Evolutionary conservation across 2,888 invertebrate genomes (phyloP), one percentile per base, ranked within the genome.

Genomic region (Leucophenga maculata): DNA sequence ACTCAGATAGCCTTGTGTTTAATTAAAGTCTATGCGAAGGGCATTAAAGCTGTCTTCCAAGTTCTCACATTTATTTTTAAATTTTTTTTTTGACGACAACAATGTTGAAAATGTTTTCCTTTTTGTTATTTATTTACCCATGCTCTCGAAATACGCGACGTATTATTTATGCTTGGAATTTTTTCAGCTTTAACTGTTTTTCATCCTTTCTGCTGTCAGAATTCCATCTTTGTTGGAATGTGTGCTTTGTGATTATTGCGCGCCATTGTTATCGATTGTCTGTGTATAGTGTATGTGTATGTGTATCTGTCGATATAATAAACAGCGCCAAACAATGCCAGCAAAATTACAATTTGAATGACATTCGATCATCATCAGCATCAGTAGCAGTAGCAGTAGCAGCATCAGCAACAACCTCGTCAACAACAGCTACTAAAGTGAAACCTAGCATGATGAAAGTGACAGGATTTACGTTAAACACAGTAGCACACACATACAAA

Each of bases 341-440:
- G 48, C 32, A 16, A 77, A 78, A 77, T 74, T 74, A 74, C 71
- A 77, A 72, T 75, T 77, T 77, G 70, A 76, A 76, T 73, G 75
- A 77, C 76, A 76, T 75, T 77, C 73, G 75, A 77, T 74, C 48
- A n/a, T 64, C 62, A 26, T 14, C 60, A 18, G 2, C 60, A 26
- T 11, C 62, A 22, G 20, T 2, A 57, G 14, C 2, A 60, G 16
- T 16, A 59, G 6, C 60, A 39, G 0, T 9, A 60, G 9, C 18
- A 60, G 18, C 60, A 44, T 6, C 62, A 18, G 4, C 6, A 22
- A 14, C 62, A 64, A 46, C 20, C 9, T 22, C 16, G 4, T 22
- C 26, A 26, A 22, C 62, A 64, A 46, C n/a, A 64, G 14, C 32
- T 39, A 6, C 16, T 16, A 39, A 39, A 60, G 2, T 60, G 39